Percentiles rank a stretch among this genome's conserved stretches.
Evolutionary conservation across 2,888 invertebrate species (phyloP).

Genomic region (Artemia sinica): DNA sequence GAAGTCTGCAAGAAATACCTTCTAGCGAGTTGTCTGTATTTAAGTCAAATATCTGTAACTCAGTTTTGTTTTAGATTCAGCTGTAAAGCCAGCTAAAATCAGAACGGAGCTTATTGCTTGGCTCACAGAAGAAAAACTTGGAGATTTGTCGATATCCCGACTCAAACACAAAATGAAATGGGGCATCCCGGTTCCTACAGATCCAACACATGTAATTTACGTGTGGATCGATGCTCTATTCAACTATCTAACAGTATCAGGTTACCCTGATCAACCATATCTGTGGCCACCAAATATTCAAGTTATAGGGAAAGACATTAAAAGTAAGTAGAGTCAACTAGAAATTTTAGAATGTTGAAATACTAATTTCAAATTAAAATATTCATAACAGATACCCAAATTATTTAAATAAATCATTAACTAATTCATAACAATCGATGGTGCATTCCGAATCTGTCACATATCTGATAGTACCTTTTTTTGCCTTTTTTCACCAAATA

Average conservation of each 20-base stretch:
- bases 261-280: constrained; percentile 30
- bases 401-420: too few species aligned
- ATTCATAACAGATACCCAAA: too few species aligned
- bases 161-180: constrained; percentile 64
- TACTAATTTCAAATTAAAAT: too few species aligned
- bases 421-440: too few species aligned
- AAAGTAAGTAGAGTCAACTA: constrained; percentile 43
- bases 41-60: too few species aligned
- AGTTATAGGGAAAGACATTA: constrained; percentile 86
- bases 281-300: constrained; percentile 81
- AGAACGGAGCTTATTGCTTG: constrained; percentile 48
- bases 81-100: constrained; percentile 54
- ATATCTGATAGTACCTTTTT: too few species aligned
- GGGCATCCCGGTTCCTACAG: constrained; percentile 76
- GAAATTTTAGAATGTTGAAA: background rate
- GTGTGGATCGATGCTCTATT: constrained; percentile 95
- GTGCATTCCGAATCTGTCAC: too few species aligned
- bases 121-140: constrained; percentile 43
- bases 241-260: constrained; percentile 74
- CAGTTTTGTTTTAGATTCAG: constrained; percentile 36
- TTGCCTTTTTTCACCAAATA: too few species aligned
- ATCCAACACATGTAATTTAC: constrained; percentile 70
- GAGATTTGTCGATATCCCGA: constrained; percentile 79
- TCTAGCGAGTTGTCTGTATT: too few species aligned
- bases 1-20: too few species aligned